Evolutionary conservation across 2,888 invertebrate species (phyloP).

Genomic region (Synanthedon myopaeformis): DNA sequence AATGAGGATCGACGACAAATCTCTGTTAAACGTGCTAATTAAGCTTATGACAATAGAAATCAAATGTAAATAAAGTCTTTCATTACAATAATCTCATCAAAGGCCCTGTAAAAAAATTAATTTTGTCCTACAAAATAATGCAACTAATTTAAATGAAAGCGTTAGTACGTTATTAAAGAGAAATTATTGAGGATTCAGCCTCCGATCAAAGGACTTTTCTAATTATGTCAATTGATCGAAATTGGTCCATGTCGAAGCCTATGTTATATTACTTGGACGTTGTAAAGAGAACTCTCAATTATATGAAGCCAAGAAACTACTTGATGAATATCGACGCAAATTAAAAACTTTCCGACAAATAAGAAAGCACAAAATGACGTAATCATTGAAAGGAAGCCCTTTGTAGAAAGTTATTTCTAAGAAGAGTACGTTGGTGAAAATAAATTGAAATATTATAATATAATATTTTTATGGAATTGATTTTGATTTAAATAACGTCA

Average conservation of each 20-base stretch:
- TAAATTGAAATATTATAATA: too few relatives aligned
- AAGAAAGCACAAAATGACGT: constrained; percentile 6
- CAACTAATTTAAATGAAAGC: constrained; percentile 26
- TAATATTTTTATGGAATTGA: too few relatives aligned
- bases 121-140: constrained; percentile 9
- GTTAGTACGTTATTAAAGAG: constrained; percentile 42
- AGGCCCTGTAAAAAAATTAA: constrained; percentile 14
- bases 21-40: background rate
- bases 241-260: constrained; percentile 52
- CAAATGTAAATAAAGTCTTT: too few relatives aligned
- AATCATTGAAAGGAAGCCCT: too few relatives aligned
- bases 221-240: constrained; percentile 51
- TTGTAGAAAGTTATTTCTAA: too few relatives aligned
- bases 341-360: constrained; percentile 56
- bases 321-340: constrained; percentile 56
- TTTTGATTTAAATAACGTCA: too few relatives aligned
- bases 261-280: constrained; percentile 14
- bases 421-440: too few relatives aligned
- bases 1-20: too few relatives aligned
- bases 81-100: constrained; percentile 13
- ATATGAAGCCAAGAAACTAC: constrained; percentile 49
- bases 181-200: constrained; percentile 35
- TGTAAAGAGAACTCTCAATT: constrained; percentile 44
- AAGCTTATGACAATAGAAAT: background rate
- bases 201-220: constrained; percentile 45